A percentile compares a stretch with the other conserved stretches of the same genome.
Conservation (phyloP, 2,888 invertebrate species). For the Yponomeuta cagnagella region DNA sequence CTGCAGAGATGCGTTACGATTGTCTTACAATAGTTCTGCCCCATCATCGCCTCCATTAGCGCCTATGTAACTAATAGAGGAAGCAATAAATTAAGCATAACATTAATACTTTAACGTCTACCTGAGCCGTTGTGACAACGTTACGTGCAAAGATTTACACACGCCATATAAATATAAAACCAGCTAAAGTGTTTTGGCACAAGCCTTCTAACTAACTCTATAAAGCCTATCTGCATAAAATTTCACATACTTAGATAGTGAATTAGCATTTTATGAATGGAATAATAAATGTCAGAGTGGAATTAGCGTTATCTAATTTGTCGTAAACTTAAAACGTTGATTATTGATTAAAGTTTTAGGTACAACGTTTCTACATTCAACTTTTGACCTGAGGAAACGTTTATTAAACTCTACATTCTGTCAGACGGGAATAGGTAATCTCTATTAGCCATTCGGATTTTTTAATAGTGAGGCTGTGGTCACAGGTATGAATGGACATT, state of each 20-base stretch:
- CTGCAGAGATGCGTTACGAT: neutral
- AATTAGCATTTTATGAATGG: slow-evolving; percentile 67
- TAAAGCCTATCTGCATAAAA: no score
- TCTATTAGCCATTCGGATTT: no score
- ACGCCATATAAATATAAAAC: neutral
- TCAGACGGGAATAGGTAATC: no score
- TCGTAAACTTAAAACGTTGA: slow-evolving; percentile 10
- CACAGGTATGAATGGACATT: no score
- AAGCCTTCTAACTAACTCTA: neutral
- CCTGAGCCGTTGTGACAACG: neutral
- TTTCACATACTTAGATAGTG: no score
- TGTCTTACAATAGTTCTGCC: slow-evolving; percentile 19
- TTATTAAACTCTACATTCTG: no score
- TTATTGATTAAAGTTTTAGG: slow-evolving; percentile 11
- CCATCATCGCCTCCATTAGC: slow-evolving; percentile 49
- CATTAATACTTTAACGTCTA: neutral
- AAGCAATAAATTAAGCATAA: slow-evolving; percentile 11
- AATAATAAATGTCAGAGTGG: slow-evolving; percentile 38
- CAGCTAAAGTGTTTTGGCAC: slow-evolving; percentile 2
- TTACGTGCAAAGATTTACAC: slow-evolving; percentile 6
- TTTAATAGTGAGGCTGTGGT: no score
- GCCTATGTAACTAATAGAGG: slow-evolving; percentile 27
- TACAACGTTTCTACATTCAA: no score
- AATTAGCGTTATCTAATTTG: neutral
- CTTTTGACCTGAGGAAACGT: no score